A percentile compares a stretch with the other conserved stretches of the same genome.
phyloP scores from a whole-genome alignment of 2,113 vertebrate species.

The Oryzias melastigma region DNA sequence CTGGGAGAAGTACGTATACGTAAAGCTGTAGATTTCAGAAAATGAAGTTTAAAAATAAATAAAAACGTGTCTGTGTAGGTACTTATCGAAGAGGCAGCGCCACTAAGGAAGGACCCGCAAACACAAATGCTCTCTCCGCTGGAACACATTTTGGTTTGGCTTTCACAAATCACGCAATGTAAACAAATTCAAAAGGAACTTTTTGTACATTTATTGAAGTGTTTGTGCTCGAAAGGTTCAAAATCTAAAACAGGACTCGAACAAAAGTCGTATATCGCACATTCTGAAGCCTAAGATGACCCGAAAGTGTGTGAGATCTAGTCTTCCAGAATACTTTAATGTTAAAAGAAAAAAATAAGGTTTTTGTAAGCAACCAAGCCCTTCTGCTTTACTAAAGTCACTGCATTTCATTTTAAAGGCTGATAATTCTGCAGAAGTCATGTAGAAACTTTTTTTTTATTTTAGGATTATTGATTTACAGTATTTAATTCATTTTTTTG shows the following conservation, averaged over 20 bases:
- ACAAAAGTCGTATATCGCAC: constrained; percentile 1
- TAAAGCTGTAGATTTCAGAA: too few species aligned
- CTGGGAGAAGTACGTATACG: constrained; percentile 87
- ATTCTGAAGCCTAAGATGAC: constrained; percentile 2
- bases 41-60: too few species aligned
- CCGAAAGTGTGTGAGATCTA: not conserved
- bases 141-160: constrained; percentile 14
- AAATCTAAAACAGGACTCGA: not conserved
- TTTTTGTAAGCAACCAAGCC: too few species aligned
- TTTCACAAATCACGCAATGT: constrained; percentile 8
- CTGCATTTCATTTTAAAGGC: too few species aligned
- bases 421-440: too few species aligned
- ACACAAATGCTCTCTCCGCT: constrained; percentile 62
- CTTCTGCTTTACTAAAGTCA: too few species aligned
- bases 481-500: too few species aligned
- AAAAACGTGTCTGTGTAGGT: constrained; percentile 83
- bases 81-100: constrained; percentile 94
- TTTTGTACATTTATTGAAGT: constrained; percentile 14
- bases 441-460: too few species aligned
- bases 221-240: not conserved
- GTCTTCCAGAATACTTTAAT: too few species aligned
- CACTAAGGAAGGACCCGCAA: constrained; percentile 79
- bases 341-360: too few species aligned
- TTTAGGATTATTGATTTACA: too few species aligned
- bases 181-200: constrained; percentile 4